Conservation (phyloP, 2,113 vertebrate genomes). For the Varanus komodoensis region DNA sequence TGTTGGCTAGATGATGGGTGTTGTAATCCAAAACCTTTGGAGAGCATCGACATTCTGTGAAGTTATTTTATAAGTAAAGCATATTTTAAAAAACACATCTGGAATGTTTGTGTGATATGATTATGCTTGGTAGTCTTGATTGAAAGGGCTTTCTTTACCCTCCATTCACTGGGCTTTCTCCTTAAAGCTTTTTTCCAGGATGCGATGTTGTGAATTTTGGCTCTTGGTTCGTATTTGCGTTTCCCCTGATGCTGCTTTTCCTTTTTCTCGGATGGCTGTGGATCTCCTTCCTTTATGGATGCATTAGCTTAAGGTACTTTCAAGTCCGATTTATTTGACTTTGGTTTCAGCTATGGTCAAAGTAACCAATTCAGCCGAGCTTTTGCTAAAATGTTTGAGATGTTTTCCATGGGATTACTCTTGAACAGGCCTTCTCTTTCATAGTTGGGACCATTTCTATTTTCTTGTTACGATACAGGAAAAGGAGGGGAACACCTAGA, state of each 20-base stretch:
- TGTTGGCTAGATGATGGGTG: neutral
- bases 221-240: slow-evolving; percentile 97
- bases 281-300: slow-evolving; percentile 92
- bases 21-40: neutral
- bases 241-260: slow-evolving; percentile 94
- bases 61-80: neutral
- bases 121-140: slow-evolving; percentile 38
- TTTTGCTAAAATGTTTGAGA: neutral
- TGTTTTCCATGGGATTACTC: neutral
- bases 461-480: neutral
- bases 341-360: slow-evolving; percentile 4
- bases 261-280: slow-evolving; percentile 92
- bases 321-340: neutral
- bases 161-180: slow-evolving; percentile 65
- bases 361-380: fast-evolving
- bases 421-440: neutral
- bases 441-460: neutral
- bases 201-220: slow-evolving; percentile 96
- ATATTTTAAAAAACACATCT: neutral
- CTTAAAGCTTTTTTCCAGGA: slow-evolving; percentile 89
- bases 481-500: neutral
- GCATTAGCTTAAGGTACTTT: slow-evolving; percentile 85
- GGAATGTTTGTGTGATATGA: slow-evolving; percentile 16
- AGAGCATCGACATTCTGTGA: neutral
- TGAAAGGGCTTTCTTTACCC: slow-evolving; percentile 39